Conservation (phyloP, 2,113 vertebrate species). For the Centrocercus urophasianus region DNA sequence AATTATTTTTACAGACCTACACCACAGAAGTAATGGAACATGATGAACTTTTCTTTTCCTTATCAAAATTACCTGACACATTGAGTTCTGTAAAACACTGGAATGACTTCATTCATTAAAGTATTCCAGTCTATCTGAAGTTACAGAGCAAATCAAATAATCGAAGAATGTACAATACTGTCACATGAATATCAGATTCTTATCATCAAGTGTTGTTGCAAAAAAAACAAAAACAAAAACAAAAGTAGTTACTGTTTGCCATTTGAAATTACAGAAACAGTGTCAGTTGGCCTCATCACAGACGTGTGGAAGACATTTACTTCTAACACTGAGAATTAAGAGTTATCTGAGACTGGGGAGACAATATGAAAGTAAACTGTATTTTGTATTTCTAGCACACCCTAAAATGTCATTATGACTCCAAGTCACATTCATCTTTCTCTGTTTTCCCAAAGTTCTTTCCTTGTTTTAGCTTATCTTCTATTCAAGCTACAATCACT, state of each 20-base stretch:
- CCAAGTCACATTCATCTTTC: background rate
- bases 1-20: background rate
- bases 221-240: background rate
- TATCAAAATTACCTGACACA: background rate
- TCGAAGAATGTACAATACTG: background rate
- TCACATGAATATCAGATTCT: background rate
- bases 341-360: background rate
- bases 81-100: background rate
- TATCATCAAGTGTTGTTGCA: background rate
- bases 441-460: background rate
- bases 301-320: rapidly evolving
- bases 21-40: background rate
- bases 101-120: background rate
- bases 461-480: background rate
- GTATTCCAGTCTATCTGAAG: background rate
- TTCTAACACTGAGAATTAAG: background rate
- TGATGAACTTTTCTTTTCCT: background rate
- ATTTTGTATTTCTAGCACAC: background rate
- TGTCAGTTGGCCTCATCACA: background rate
- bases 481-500: background rate
- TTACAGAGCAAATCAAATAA: background rate
- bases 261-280: background rate
- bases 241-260: background rate
- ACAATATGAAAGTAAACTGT: background rate
- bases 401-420: background rate